phyloP scores from a whole-genome alignment of 2,888 invertebrate species.

The Drosophila lacicola region DNA sequence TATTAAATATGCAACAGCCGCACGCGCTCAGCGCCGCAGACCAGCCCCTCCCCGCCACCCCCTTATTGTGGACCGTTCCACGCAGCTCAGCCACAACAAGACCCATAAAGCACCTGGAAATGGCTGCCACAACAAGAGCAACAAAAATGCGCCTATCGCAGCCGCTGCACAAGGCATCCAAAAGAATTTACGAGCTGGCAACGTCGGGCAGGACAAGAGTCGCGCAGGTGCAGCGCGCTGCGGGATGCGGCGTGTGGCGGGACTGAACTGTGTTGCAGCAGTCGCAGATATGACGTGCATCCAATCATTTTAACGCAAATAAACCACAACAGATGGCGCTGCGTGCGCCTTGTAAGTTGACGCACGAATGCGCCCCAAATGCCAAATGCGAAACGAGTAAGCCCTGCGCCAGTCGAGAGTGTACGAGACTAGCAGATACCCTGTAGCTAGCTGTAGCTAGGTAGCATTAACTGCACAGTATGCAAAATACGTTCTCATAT shows the following conservation, averaged over 20 bases:
- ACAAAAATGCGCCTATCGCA: conserved; percentile 66
- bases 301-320: conserved; percentile 83
- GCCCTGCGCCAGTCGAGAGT: no score
- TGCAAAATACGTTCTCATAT: no score
- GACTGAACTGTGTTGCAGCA: conserved; percentile 14
- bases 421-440: not conserved
- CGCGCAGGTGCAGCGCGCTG: conserved; percentile 21
- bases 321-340: conserved; percentile 82
- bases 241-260: not conserved
- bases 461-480: no score
- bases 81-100: conserved; percentile 59
- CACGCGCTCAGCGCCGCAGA: conserved; percentile 42
- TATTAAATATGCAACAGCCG: conserved; percentile 76
- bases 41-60: not conserved
- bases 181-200: conserved; percentile 64
- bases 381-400: conserved; percentile 25
- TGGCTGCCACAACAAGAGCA: conserved; percentile 57
- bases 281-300: conserved; percentile 76
- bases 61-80: not conserved
- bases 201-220: conserved; percentile 24
- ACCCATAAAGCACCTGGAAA: conserved; percentile 78
- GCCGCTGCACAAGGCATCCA: conserved; percentile 36
- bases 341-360: conserved; percentile 75
- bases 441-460: not conserved
- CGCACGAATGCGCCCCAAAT: conserved; percentile 62